phyloP scores from a whole-genome alignment of 1,140 invertebrate genomes.

The Zaprionus kolodkinae region DNA sequence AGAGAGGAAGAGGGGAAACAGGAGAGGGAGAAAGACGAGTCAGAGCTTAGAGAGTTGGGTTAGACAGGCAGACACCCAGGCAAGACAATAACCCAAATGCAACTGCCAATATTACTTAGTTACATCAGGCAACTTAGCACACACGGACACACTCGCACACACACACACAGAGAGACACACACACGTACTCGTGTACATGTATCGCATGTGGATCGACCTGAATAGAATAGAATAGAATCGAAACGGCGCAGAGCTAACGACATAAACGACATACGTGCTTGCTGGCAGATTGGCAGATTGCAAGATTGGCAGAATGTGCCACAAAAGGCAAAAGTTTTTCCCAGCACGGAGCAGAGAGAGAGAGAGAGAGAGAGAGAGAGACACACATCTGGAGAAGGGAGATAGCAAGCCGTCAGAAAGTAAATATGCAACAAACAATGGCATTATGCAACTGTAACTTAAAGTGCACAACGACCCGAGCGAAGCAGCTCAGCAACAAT shows the following conservation, averaged over 20 bases:
- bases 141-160: slow-evolving; percentile 18
- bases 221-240: slow-evolving; percentile 61
- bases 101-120: slow-evolving; percentile 77
- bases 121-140: slow-evolving; percentile 59
- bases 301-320: slow-evolving; percentile 36
- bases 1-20: background rate
- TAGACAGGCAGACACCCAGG: slow-evolving; percentile 18
- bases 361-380: background rate
- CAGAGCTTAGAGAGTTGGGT: background rate
- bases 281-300: slow-evolving; percentile 43
- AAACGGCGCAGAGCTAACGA: slow-evolving; percentile 60
- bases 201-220: slow-evolving; percentile 51
- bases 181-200: slow-evolving; percentile 23
- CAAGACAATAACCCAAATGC: slow-evolving; percentile 79
- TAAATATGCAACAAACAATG: slow-evolving; percentile 82
- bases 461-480: slow-evolving; percentile 62
- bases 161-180: slow-evolving; percentile 16
- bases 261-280: slow-evolving; percentile 72
- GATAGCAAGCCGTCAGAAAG: slow-evolving; percentile 75
- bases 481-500: slow-evolving; percentile 55
- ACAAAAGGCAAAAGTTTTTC: slow-evolving; percentile 53
- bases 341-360: background rate
- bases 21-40: background rate
- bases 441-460: slow-evolving; percentile 75
- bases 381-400: background rate